Evolutionary conservation across 2,113 vertebrate species (phyloP), one percentile per base, ranked within the genome.

Genomic region (Poeciliopsis prolifica): DNA sequence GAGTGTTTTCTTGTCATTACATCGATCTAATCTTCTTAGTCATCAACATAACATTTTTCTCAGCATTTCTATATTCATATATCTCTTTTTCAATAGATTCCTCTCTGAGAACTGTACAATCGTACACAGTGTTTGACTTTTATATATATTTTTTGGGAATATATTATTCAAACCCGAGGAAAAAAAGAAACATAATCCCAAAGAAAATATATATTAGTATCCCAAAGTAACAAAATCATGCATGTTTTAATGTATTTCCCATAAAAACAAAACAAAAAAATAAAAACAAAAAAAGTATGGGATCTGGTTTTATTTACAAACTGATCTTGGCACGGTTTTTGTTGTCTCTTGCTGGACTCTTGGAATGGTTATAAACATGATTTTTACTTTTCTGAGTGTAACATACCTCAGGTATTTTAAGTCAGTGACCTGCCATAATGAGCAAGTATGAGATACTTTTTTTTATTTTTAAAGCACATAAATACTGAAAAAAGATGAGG

Each of bases 151-250:
- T 90, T 93, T 91, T 84, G 89, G 93, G 93, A 93, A 93, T 92
- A 93, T 94, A 94, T 93, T 94, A 91, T 87, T 93, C 84, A 79
- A 93, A 94, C 93, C 78, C 60, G 77, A 92, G 87, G 83, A 91
- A 81, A 91, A 66, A 42, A 48, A 77, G 86, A 90, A 92, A 91
- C 71, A 83, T 85, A 90, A 90, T 88, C 54, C 85, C 83, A 95
- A 93, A 86, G 79, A 89, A 92, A 94, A 91, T 92, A 91, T 92
- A 93, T 92, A 93, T 91, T 89, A 91, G 91, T 94, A 94, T 92
- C 88, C 91, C 92, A 94, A 95, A 93, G 90, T 93, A 94, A 94
- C 86, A 94, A 94, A 94, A 93, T 89, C 94, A 95, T 95, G 94
- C 94, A 94, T 91, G 91, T 93, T 90, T 92, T 80, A 84, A 89